Evolutionary conservation across 2,113 vertebrate genomes (phyloP), one percentile per base, ranked within the genome.

Genomic region (Gallinago media): DNA sequence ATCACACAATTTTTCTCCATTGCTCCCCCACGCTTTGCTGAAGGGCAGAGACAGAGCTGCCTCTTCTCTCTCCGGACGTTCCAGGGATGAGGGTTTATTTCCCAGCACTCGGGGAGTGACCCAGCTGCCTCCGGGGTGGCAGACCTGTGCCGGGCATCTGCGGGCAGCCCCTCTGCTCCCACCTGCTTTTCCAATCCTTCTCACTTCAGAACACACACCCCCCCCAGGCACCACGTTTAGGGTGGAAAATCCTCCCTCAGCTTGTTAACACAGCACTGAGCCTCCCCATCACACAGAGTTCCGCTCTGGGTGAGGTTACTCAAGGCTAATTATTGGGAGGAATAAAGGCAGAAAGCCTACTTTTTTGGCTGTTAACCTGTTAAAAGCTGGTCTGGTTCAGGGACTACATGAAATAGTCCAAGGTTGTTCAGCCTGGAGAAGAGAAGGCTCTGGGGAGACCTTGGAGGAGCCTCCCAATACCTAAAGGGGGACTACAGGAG

Each of bases 71-170:
- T 59, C 23, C 55, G 25, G 5, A 74, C 17, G 27, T 22, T 55
- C 31, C 2, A 1, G 23, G n/a, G n/a, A 47, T 15, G 32, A 44
- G 49, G 27, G 8, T 32, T 88, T 58, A 27, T 61, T 76, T 59
- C 42, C 40, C 49, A 56, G 55, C 12, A 42, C 32, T 29, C 11
- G n/a, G 38, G 52, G 23, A 72, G 44, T 0, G 1, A 58, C 36
- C 31, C 49, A 13, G 55, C 29, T 74, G 54, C 25, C 34, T 56
- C 66, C 26, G 49, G 76, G 36, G 34, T 4, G 32, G 26, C 55
- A 75, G 40, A 4, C 0, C 0, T 10, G 40, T 42, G 47, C 58
- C n/a, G 0, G 1, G 27, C 52, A 54, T 66, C n/a, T 46, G 40
- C 1, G 1, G 50, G 50, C 71, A 61, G 6, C 38, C 59, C 15